Conservation (phyloP, 1,140 invertebrate genomes). For the Trachelipus rathkii region DNA sequence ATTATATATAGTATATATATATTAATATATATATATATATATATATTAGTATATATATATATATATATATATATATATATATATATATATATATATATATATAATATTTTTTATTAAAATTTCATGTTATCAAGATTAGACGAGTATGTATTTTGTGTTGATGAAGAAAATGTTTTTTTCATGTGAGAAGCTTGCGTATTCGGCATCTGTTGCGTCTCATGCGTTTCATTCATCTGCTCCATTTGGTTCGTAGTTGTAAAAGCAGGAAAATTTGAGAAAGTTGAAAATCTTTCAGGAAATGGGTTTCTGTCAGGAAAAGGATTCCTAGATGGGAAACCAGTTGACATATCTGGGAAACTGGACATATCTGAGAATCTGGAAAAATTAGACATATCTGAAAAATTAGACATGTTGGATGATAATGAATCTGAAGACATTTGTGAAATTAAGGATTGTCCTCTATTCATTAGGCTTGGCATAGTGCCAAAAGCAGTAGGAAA, state of each 20-base stretch:
- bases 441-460: slow-evolving; percentile 39
- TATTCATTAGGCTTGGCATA: slow-evolving; percentile 34
- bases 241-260: slow-evolving; percentile 13
- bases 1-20: too few species aligned
- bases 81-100: slow-evolving; percentile 7
- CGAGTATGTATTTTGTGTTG: slow-evolving; percentile 29
- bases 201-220: slow-evolving; percentile 8
- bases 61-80: slow-evolving; percentile 4
- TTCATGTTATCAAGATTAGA: slow-evolving; percentile 34
- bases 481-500: slow-evolving; percentile 38
- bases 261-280: slow-evolving; percentile 9
- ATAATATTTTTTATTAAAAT: slow-evolving; percentile 20
- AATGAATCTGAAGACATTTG: slow-evolving; percentile 43
- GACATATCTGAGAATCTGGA: slow-evolving; percentile 39
- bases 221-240: not conserved
- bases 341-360: slow-evolving; percentile 29
- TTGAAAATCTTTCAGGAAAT: not conserved
- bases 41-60: not conserved
- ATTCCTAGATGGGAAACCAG: not conserved
- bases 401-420: slow-evolving; percentile 33
- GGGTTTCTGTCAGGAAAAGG: not conserved
- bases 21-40: too few species aligned
- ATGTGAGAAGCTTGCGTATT: slow-evolving; percentile 17
- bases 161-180: slow-evolving; percentile 26
- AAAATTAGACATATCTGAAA: slow-evolving; percentile 31